phyloP scores from a whole-genome alignment of 2,113 vertebrate genomes.

The Cinclus cinclus region DNA sequence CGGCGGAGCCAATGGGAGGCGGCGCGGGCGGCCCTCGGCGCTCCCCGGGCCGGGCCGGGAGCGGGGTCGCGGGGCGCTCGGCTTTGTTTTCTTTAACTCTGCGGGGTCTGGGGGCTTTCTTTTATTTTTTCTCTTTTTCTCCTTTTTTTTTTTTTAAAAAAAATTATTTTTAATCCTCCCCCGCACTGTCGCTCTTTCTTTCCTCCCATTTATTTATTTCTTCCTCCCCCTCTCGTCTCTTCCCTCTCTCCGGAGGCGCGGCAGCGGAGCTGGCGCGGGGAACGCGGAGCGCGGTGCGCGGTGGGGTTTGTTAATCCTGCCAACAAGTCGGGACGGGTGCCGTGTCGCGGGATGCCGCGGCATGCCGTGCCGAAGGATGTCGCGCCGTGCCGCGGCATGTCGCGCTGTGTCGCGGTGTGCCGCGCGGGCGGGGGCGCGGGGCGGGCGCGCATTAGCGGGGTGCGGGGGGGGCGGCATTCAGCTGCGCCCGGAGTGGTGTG shows the following conservation, averaged over 20 bases:
- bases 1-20: slow-evolving; percentile 71
- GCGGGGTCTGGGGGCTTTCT: background rate
- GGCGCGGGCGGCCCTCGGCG: background rate
- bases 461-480: slow-evolving; percentile 63
- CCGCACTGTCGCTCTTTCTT: background rate
- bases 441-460: background rate
- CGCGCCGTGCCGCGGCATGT: background rate
- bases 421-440: background rate
- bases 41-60: slow-evolving; percentile 62
- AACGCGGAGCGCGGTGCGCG: background rate
- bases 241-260: background rate
- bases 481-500: slow-evolving; percentile 69
- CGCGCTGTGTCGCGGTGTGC: background rate
- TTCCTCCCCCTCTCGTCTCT: background rate
- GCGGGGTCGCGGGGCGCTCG: slow-evolving; percentile 34
- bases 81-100: slow-evolving; percentile 72
- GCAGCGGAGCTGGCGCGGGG: slow-evolving; percentile 3
- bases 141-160: too few species aligned
- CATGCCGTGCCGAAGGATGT: background rate
- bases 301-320: background rate
- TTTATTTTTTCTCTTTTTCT: background rate
- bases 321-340: background rate
- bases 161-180: too few species aligned
- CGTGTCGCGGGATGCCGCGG: background rate
- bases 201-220: background rate